Conservation (phyloP, 2,113 vertebrate genomes). For the Nettapus auritus region DNA sequence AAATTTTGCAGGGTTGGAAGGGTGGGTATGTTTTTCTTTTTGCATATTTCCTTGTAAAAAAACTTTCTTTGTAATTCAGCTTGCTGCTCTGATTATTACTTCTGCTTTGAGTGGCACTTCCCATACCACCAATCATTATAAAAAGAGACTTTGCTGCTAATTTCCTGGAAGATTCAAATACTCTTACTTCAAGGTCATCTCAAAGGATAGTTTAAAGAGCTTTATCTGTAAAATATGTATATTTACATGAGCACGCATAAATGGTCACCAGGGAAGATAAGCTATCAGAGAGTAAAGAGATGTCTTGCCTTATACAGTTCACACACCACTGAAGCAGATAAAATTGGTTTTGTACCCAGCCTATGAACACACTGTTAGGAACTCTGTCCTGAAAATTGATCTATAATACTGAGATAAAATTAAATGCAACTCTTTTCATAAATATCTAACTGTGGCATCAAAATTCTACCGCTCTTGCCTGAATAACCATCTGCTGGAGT, state of each 20-base stretch:
- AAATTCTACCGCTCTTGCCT: constrained; percentile 52
- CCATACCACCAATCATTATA: constrained; percentile 78
- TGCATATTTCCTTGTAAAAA: constrained; percentile 34
- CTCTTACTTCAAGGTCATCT: constrained; percentile 87
- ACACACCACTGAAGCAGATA: constrained; percentile 96
- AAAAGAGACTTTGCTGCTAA: constrained; percentile 81
- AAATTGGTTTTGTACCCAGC: constrained; percentile 95
- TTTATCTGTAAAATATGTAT: constrained; percentile 88
- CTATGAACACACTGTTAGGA: constrained; percentile 81
- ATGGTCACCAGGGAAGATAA: constrained; percentile 92
- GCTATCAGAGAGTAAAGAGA: constrained; percentile 93
- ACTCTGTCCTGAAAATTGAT: constrained; percentile 84
- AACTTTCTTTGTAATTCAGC: constrained; percentile 66
- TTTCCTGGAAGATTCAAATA: constrained; percentile 85
- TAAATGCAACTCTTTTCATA: constrained; percentile 78
- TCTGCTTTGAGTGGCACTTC: constrained; percentile 80
- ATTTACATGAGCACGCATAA: constrained; percentile 95
- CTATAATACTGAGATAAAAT: constrained; percentile 80
- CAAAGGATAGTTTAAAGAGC: constrained; percentile 82
- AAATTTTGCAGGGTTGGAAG: constrained; percentile 1
- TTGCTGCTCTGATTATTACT: constrained; percentile 65
- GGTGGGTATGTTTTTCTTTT: not conserved
- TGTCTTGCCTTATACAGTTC: constrained; percentile 92
- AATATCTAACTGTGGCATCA: constrained; percentile 75
- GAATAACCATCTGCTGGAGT: constrained; percentile 49